Evolutionary conservation across 2,888 invertebrate genomes (phyloP).

Genomic region (Galerucella nymphaeae): DNA sequence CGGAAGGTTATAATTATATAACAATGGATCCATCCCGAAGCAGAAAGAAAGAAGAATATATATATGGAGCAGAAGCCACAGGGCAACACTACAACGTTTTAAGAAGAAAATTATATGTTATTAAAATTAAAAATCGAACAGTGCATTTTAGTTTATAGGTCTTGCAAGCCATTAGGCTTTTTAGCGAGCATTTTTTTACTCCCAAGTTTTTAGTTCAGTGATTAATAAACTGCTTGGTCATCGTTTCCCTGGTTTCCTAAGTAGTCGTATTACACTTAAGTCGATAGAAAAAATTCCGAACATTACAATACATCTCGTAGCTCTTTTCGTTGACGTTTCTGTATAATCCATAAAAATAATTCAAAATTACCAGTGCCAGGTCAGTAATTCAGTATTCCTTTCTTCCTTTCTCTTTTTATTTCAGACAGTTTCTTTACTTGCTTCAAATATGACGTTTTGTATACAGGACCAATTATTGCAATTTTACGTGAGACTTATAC

Average conservation of each 20-base stretch:
- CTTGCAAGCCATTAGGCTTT: constrained; percentile 46
- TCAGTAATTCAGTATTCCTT: too few species aligned
- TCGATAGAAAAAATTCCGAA: neutral
- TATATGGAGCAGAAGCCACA: constrained; percentile 60
- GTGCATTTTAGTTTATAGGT: constrained; percentile 43
- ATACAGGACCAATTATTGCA: too few species aligned
- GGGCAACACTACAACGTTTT: constrained; percentile 60
- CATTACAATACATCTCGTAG: too few species aligned
- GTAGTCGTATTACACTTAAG: neutral
- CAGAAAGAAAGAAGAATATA: constrained; percentile 52
- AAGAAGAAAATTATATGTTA: constrained; percentile 62
- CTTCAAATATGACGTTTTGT: too few species aligned
- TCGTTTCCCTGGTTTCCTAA: constrained; percentile 12
- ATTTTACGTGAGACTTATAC: too few species aligned
- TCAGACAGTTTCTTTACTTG: too few species aligned
- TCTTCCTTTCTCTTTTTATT: too few species aligned
- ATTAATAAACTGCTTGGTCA: constrained; percentile 23
- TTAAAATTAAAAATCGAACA: constrained; percentile 58
- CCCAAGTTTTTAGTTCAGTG: constrained; percentile 5
- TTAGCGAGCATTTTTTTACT: constrained; percentile 37
- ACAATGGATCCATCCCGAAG: constrained; percentile 55
- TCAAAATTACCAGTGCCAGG: too few species aligned
- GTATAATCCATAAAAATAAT: too few species aligned
- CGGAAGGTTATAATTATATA: constrained; percentile 59
- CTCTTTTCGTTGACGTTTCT: too few species aligned